phyloP scores from a whole-genome alignment of 64 coral and sea anemone genomes.

The Actinia equina region DNA sequence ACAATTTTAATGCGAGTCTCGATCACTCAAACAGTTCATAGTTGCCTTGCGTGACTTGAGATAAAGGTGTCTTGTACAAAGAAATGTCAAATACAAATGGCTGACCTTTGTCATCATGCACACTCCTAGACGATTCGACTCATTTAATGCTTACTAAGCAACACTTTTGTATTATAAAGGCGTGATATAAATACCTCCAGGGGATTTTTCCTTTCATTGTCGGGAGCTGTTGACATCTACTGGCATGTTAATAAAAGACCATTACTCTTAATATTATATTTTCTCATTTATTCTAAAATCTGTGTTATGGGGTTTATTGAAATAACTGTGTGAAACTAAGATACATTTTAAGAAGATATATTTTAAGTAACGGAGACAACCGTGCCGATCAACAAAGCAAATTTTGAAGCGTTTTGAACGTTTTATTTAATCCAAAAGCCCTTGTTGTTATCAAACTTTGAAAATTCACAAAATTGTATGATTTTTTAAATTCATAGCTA shows the following conservation, averaged over 20 bases:
- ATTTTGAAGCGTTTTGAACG: too few relatives aligned
- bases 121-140: background rate
- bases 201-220: background rate
- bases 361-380: too few relatives aligned
- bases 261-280: background rate
- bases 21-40: background rate
- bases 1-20: constrained; percentile 1
- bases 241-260: background rate
- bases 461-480: too few relatives aligned
- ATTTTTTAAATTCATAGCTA: too few relatives aligned
- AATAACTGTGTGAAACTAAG: too few relatives aligned
- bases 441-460: too few relatives aligned
- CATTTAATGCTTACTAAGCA: background rate
- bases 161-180: background rate
- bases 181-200: background rate
- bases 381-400: too few relatives aligned
- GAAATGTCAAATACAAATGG: background rate
- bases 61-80: background rate
- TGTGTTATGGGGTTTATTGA: too few relatives aligned
- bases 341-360: too few relatives aligned
- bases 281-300: background rate
- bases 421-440: too few relatives aligned
- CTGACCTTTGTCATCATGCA: background rate
- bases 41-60: background rate
- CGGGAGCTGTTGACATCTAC: background rate